Evolutionary conservation across 1,140 invertebrate genomes (phyloP).

Genomic region (Ips nitidus): DNA sequence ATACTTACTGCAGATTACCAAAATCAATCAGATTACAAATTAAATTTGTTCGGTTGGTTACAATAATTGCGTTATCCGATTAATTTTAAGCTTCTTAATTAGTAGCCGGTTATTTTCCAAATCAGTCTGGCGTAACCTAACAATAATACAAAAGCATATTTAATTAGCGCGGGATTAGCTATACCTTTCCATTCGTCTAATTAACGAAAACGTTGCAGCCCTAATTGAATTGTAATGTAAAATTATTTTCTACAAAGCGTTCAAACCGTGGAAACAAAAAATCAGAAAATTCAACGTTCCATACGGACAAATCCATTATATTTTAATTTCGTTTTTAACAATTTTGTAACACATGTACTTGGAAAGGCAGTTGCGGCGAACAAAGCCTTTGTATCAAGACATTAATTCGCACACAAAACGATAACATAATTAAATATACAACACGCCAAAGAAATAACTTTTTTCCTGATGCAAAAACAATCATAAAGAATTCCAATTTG

Average conservation of each 20-base stretch:
- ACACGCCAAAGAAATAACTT: too few relatives aligned
- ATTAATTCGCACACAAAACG: too few relatives aligned
- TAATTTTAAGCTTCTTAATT: constrained; percentile 8
- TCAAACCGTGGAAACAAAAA: constrained; percentile 2
- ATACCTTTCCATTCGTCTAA: not conserved
- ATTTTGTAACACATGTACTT: not conserved
- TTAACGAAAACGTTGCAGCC: not conserved
- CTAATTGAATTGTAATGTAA: constrained; percentile 1
- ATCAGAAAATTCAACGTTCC: not conserved
- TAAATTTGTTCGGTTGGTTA: constrained; percentile 1
- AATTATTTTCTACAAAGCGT: not conserved
- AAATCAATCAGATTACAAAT: not conserved
- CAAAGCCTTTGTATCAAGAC: not conserved
- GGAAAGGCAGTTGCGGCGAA: constrained; percentile 1
- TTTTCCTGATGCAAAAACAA: too few relatives aligned
- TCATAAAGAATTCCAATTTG: too few relatives aligned
- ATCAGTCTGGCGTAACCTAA: constrained; percentile 1
- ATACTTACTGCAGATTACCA: not conserved
- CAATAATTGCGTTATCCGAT: not conserved
- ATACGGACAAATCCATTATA: not conserved
- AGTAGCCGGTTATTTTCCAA: not conserved
- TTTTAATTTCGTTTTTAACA: not conserved
- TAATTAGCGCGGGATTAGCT: constrained; percentile 1
- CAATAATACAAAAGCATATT: constrained; percentile 5
- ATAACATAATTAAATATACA: too few relatives aligned